Evolutionary conservation across 2,888 invertebrate species (phyloP).

Genomic region (Lamproptera curius): DNA sequence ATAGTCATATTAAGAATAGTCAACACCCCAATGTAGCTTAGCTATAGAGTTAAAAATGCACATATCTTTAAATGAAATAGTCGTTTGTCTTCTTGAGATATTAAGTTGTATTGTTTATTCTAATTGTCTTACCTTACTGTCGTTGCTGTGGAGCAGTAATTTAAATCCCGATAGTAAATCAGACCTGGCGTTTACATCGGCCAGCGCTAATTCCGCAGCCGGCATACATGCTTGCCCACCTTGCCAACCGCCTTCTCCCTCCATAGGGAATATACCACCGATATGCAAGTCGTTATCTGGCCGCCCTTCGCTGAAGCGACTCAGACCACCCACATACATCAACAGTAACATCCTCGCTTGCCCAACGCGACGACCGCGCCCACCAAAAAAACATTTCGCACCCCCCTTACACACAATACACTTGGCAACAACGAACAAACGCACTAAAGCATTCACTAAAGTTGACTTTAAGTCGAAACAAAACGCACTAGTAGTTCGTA

Average conservation of each 20-base stretch:
- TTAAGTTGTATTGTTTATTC: too few species aligned
- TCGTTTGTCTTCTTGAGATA: too few species aligned
- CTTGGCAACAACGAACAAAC: slow-evolving; percentile 73
- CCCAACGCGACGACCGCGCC: slow-evolving; percentile 29
- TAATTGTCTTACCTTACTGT: slow-evolving; percentile 88
- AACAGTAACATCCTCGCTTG: slow-evolving; percentile 46
- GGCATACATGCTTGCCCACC: slow-evolving; percentile 99
- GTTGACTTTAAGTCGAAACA: slow-evolving; percentile 61
- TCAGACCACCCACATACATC: slow-evolving; percentile 54
- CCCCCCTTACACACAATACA: slow-evolving; percentile 50
- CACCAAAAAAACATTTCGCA: slow-evolving; percentile 29
- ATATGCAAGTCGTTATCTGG: slow-evolving; percentile 91
- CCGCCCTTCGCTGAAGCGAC: slow-evolving; percentile 56
- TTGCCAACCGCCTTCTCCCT: slow-evolving; percentile 97
- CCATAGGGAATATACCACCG: slow-evolving; percentile 99
- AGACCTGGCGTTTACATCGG: slow-evolving; percentile 94
- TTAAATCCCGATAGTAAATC: slow-evolving; percentile 95
- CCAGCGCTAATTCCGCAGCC: slow-evolving; percentile 96
- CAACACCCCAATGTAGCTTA: too few species aligned
- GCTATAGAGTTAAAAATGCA: too few species aligned
- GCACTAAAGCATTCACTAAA: slow-evolving; percentile 70
- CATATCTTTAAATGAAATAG: too few species aligned
- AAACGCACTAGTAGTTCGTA: slow-evolving; percentile 66
- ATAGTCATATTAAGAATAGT: too few species aligned
- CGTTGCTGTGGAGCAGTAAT: slow-evolving; percentile 94